Conservation (phyloP, 2,113 vertebrate species). For the Sinosuthora webbiana region DNA sequence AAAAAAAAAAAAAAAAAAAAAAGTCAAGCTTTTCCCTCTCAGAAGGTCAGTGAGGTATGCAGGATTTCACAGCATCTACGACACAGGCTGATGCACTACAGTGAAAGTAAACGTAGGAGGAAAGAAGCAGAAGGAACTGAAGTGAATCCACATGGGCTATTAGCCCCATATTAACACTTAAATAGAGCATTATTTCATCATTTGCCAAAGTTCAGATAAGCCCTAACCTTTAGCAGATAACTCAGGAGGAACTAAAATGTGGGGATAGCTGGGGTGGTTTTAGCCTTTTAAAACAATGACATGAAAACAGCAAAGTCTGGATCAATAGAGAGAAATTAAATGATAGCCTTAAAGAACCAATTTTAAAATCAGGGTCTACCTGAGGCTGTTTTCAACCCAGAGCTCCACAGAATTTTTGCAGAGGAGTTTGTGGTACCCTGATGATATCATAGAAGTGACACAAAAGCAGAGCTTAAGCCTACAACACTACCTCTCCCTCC, state of each 20-base stretch:
- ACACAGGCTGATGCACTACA: constrained; percentile 59
- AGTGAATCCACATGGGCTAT: constrained; percentile 49
- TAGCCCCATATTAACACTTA: constrained; percentile 32
- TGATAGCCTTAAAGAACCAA: not conserved
- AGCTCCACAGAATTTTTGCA: not conserved
- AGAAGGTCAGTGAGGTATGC: constrained; percentile 2
- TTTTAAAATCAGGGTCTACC: not conserved
- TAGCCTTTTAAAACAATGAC: not conserved
- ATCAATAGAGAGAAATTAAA: constrained; percentile 7
- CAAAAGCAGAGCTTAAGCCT: not conserved
- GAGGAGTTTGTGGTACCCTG: not conserved
- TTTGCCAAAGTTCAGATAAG: constrained; percentile 27
- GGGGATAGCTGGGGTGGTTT: not conserved
- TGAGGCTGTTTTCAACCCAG: not conserved
- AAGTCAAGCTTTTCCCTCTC: not conserved
- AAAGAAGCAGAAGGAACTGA: constrained; percentile 4
- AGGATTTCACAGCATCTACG: not conserved
- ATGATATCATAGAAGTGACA: not conserved
- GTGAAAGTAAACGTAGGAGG: constrained; percentile 59
- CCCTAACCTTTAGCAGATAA: constrained; percentile 6
- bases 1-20: no score
- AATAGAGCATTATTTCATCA: constrained; percentile 21
- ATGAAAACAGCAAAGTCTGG: not conserved
- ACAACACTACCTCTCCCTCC: not conserved
- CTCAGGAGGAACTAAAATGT: not conserved